Evolutionary conservation across 2,797 vertebrate species (phyloP), one percentile per base, ranked within the genome.

Genomic region (Halcyon chelicuti): DNA sequence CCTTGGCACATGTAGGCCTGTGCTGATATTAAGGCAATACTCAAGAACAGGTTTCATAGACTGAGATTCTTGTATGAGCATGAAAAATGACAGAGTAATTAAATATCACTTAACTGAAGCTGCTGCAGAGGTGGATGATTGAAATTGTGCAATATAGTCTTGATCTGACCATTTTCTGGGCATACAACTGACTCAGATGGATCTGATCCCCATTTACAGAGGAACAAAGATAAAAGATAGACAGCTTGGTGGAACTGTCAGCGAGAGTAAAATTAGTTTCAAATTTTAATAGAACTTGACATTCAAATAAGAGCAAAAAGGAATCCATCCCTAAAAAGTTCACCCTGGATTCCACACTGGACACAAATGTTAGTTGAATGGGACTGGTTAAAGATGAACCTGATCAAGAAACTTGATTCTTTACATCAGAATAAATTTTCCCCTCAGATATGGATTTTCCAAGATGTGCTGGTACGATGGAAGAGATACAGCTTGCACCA

Each of bases 41-140:
- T 79, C 37, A 85, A 87, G 75, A 74, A 29, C 60, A 92, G 94
- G 62, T 96, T 88, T 91, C 61, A 83, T 77, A 94, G 44, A 58
- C n/a, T 90, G 58, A 28, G 22, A 75, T 88, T 96, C 93, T 67
- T 82, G 55, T 94, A 77, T 91, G 82, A 93, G 86, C 73, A 61
- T 82, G 71, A 82, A 94, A 95, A 95, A 75, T 96, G 80, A 82
- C 49, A 90, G 83, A 80, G 4, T 89, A 91, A 62, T 94, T 96
- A 90, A 96, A 97, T 87, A 78, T 61, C 35, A 60, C 33, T 94
- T 88, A 91, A 86, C 35, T 76, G 67, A 93, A 87, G 23, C 55
- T 91, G 25, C 62, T 79, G 33, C 42, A 81, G 47, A 47, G 9
- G 81, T 83, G 10, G 14, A 14, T 75, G 66, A 68, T 54, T 65